These are phyloP conservation scores for Oryzias celebensis DNA, from an alignment of 2,113 vertebrate species.

Conservation along the genomic window DNA sequence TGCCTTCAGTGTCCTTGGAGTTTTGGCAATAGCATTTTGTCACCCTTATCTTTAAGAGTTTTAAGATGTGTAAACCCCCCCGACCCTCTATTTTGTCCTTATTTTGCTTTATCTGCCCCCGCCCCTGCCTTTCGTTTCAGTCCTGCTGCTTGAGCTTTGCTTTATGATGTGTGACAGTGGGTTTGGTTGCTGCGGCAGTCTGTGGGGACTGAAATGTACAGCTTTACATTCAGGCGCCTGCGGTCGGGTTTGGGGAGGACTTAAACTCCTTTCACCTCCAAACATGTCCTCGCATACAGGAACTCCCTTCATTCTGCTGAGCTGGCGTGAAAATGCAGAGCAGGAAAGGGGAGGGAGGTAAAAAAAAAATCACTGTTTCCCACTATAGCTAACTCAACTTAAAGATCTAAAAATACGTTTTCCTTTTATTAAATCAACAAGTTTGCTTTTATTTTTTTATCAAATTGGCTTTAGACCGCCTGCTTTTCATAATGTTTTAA, in stretches of 20 bases:
- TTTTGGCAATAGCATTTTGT: slow-evolving; percentile 46
- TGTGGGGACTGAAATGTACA: slow-evolving; percentile 55
- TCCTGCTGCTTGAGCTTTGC: slow-evolving; percentile 40
- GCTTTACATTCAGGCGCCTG: slow-evolving; percentile 64
- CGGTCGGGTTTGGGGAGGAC: slow-evolving; percentile 48
- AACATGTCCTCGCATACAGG: slow-evolving; percentile 54
- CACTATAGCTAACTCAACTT: no score
- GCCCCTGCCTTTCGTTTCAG: slow-evolving; percentile 44
- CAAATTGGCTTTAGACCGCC: no score
- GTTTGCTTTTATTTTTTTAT: slow-evolving; percentile 3
- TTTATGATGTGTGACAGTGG: slow-evolving; percentile 74
- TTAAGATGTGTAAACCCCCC: slow-evolving; percentile 42
- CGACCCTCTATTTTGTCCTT: slow-evolving; percentile 55
- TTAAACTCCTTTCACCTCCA: slow-evolving; percentile 57
- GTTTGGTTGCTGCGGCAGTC: slow-evolving; percentile 52
- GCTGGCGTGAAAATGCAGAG: slow-evolving; percentile 82
- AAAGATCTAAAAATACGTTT: no score
- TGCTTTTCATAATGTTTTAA: slow-evolving; percentile 21
- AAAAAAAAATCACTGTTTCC: slow-evolving; percentile 6
- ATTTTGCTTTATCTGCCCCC: slow-evolving; percentile 56
- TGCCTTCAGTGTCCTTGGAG: slow-evolving; percentile 30
- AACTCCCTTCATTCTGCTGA: slow-evolving; percentile 81
- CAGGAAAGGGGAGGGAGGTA: slow-evolving; percentile 34
- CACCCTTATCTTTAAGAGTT: slow-evolving; percentile 19
- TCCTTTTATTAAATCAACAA: neutral